Base-by-base conservation (phyloP, 2,888 invertebrate genomes). In the Rapana venosa region DNA sequence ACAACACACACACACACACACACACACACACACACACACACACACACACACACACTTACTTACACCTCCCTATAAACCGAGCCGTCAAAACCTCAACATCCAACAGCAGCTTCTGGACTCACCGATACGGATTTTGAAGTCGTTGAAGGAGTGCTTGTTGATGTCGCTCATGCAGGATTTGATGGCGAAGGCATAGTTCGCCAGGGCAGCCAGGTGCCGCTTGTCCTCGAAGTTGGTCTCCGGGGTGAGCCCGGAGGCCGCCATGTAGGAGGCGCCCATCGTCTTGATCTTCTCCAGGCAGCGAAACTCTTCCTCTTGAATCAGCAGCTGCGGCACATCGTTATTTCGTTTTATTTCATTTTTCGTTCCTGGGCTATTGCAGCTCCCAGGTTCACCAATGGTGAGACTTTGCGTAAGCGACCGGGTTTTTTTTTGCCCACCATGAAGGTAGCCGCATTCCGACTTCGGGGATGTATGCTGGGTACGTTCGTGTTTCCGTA, bases 61-160 rank as follows among this genome's bases (percentile, higher is more conserved):
- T 22, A 70, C 70, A 26, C 70, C 6, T 22, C 6, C 47, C 47
- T 47, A 47, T 47, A 47, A 2, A 47, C 47, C 47, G 4, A 47
- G 8, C 47, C 2, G 2, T 47, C 47, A 47, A 47, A 47, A 47
- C 47, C 47, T 47, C 47, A 47, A 47, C 66, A 66, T 26, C 17
- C 66, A 11, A 66, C 66, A 66, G 5, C 47, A 47, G 17, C 66
- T 26, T 26, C 77, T 77, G 8, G 11, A 90, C 93, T 92, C 96
- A 97, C 99, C 99, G 93, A 99, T 98, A 93, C 98, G 97, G 96
- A 99, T 98, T 92, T 98, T 97, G 96, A 99, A 99, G 96, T 98
- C 98, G 96, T 99, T 99, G 97, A 98, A 99, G 11, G 98, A 98
- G 96, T 99, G 98, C 96, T 98, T 98, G 96, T 99, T 99, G 94